These are phyloP conservation scores for Clitarchus hookeri DNA, from an alignment of 2,888 invertebrate genomes.

Conservation along the genomic window DNA sequence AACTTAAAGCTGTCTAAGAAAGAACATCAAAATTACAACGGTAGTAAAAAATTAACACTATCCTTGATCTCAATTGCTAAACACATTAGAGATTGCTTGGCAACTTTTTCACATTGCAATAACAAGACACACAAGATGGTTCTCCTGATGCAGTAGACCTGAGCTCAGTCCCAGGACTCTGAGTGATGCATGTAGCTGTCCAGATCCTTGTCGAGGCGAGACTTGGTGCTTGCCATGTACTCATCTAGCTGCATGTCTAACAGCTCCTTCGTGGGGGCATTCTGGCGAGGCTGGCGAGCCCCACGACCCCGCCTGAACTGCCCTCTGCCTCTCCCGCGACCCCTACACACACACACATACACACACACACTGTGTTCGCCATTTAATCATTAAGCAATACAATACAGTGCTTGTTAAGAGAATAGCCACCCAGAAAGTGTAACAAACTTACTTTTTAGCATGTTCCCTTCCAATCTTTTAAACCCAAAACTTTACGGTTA, in stretches of 20 bases:
- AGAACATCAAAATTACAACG: too few species aligned
- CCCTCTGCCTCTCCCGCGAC: slow-evolving; percentile 29
- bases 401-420: too few species aligned
- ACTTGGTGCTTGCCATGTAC: slow-evolving; percentile 71
- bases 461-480: too few species aligned
- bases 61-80: too few species aligned
- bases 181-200: slow-evolving; percentile 59
- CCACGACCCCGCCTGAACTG: slow-evolving; percentile 41
- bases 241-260: slow-evolving; percentile 71
- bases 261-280: slow-evolving; percentile 61
- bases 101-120: not conserved
- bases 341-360: not conserved
- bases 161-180: slow-evolving; percentile 33
- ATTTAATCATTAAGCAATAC: too few species aligned
- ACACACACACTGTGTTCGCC: too few species aligned
- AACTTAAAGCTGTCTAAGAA: too few species aligned
- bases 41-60: too few species aligned
- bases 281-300: slow-evolving; percentile 42
- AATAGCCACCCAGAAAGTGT: not conserved
- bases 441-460: not conserved
- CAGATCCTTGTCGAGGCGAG: slow-evolving; percentile 61
- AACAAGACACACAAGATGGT: not conserved
- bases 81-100: too few species aligned
- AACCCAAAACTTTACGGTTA: too few species aligned
- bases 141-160: not conserved